Evolutionary conservation across 1,140 invertebrate genomes (phyloP).

Genomic region (Solen grandis): DNA sequence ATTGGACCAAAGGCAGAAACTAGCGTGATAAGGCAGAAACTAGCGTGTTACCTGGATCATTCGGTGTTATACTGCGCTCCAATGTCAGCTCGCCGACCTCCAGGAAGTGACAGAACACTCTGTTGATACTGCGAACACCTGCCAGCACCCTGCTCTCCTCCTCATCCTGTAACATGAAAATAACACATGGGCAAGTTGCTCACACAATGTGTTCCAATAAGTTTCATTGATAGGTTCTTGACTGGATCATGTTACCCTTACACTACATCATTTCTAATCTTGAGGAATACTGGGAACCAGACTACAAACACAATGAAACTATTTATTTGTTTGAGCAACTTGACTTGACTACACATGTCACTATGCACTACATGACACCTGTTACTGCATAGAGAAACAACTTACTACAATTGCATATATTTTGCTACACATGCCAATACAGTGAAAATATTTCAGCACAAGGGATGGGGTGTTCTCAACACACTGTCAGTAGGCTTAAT

Average conservation of each 20-base stretch:
- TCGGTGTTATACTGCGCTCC: constrained; percentile 40
- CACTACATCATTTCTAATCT: neutral
- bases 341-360: too few species aligned
- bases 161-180: constrained; percentile 65
- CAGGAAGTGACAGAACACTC: constrained; percentile 70
- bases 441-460: neutral
- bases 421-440: too few species aligned
- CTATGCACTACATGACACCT: too few species aligned
- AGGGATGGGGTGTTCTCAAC: neutral
- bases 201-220: neutral
- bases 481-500: neutral
- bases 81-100: constrained; percentile 64
- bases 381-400: too few species aligned
- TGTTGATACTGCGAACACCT: constrained; percentile 67
- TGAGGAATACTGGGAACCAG: neutral
- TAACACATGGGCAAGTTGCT: constrained; percentile 8
- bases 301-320: neutral
- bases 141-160: constrained; percentile 60
- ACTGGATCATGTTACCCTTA: neutral
- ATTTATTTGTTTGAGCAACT: too few species aligned
- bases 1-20: neutral
- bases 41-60: constrained; percentile 27
- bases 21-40: neutral
- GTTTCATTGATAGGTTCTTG: neutral
- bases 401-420: too few species aligned